Conservation (phyloP, 2,797 vertebrate species). For the Nyctibius grandis region DNA sequence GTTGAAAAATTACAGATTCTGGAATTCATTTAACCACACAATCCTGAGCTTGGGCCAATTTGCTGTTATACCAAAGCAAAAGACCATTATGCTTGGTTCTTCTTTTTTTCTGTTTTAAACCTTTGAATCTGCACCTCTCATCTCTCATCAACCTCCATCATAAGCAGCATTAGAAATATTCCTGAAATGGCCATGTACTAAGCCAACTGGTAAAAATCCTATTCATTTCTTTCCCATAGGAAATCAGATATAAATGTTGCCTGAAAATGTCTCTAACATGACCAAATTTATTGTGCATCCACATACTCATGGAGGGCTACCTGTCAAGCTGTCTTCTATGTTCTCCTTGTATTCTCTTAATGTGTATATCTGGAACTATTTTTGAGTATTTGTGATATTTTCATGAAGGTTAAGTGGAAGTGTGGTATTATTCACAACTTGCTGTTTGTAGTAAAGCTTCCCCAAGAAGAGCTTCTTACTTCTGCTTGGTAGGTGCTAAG, state of each 20-base stretch:
- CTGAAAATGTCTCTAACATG: background rate
- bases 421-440: background rate
- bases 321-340: background rate
- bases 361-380: background rate
- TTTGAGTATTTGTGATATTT: background rate
- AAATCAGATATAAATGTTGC: background rate
- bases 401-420: background rate
- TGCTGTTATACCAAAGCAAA: background rate
- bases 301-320: background rate
- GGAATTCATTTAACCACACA: background rate
- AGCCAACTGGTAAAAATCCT: background rate
- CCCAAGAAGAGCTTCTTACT: background rate
- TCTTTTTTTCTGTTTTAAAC: background rate
- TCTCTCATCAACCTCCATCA: background rate
- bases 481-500: background rate
- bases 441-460: background rate
- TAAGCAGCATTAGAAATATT: background rate
- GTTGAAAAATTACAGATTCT: background rate
- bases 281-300: background rate
- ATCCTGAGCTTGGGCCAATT: background rate
- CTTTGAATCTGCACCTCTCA: background rate
- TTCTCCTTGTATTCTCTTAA: background rate
- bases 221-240: background rate
- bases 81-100: background rate
- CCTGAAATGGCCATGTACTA: background rate